Percentiles rank a stretch among this genome's conserved stretches.
phyloP scores from a whole-genome alignment of 2,113 vertebrate genomes.

The Anoplopoma fimbria region DNA sequence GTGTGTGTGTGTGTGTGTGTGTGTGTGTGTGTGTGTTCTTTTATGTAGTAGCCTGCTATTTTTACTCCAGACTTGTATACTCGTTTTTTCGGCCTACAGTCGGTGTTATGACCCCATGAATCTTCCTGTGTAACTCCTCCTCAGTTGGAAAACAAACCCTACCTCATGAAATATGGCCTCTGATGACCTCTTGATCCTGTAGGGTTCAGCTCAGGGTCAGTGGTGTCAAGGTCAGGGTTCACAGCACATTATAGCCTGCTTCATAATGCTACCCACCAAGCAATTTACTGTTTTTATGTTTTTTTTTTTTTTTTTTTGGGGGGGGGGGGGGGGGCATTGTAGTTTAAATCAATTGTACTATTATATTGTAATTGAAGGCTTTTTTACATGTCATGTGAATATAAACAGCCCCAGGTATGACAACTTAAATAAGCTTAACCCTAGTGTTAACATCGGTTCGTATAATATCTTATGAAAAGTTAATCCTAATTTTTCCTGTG shows the following conservation, averaged over 20 bases:
- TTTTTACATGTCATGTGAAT: not conserved
- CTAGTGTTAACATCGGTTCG: not conserved
- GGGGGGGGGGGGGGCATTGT: not conserved
- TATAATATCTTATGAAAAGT: too few species aligned
- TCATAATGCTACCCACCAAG: constrained; percentile 65
- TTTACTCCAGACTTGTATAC: constrained; percentile 72
- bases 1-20: constrained; percentile 4
- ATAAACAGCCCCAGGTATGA: not conserved
- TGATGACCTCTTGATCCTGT: constrained; percentile 51
- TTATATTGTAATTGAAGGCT: not conserved
- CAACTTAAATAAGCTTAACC: not conserved
- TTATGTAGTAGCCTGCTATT: constrained; percentile 72
- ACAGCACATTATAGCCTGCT: constrained; percentile 33
- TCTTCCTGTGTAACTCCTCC: constrained; percentile 60
- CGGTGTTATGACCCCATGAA: constrained; percentile 74
- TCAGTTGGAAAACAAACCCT: constrained; percentile 70
- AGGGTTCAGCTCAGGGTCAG: constrained; percentile 68
- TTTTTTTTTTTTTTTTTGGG: not conserved
- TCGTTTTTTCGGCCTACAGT: constrained; percentile 70
- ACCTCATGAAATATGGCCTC: constrained; percentile 56
- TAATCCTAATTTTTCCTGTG: too few species aligned
- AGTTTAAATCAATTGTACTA: not conserved
- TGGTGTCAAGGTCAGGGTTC: constrained; percentile 65
- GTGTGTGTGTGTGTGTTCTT: constrained; percentile 36
- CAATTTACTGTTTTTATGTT: not conserved